phyloP scores from a whole-genome alignment of 2,888 invertebrate species.

The Lissocephala sabroskyi region DNA sequence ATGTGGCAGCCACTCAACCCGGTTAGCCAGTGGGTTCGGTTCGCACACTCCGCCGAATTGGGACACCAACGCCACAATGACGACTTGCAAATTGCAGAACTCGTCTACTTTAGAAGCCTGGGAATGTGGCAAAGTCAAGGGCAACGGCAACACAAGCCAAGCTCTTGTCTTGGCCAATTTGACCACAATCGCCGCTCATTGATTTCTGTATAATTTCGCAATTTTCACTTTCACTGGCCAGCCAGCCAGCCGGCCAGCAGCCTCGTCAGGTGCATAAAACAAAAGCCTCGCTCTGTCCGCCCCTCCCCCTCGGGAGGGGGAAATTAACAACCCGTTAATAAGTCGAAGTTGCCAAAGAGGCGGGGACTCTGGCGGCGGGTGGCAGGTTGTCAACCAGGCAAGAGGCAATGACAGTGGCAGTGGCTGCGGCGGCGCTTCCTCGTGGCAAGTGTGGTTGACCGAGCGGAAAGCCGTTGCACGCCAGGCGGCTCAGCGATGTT shows the following conservation, averaged over 20 bases:
- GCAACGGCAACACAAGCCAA: no score
- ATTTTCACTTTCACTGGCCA: slow-evolving; percentile 66
- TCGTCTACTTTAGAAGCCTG: slow-evolving; percentile 35
- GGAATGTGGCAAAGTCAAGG: slow-evolving; percentile 37
- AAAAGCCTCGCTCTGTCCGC: neutral
- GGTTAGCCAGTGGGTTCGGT: neutral
- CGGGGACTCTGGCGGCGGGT: slow-evolving; percentile 29
- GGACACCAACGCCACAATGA: slow-evolving; percentile 36
- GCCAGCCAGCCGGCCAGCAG: neutral
- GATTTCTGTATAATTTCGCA: slow-evolving; percentile 60
- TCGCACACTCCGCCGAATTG: slow-evolving; percentile 34
- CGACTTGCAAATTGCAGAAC: slow-evolving; percentile 56
- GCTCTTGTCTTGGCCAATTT: no score
- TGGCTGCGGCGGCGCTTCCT: no score
- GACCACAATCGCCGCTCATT: no score
- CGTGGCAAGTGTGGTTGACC: slow-evolving; percentile 59
- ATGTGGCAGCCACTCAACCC: slow-evolving; percentile 12
- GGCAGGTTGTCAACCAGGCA: slow-evolving; percentile 5
- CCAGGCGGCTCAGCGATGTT: no score
- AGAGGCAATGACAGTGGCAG: slow-evolving; percentile 8
- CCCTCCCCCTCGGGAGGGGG: slow-evolving; percentile 26
- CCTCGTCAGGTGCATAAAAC: neutral
- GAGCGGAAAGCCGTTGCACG: slow-evolving; percentile 53
- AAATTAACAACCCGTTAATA: slow-evolving; percentile 61
- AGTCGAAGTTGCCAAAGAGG: slow-evolving; percentile 25